Conservation (phyloP, 1,140 invertebrate species). For the Sinonovacula constricta region DNA sequence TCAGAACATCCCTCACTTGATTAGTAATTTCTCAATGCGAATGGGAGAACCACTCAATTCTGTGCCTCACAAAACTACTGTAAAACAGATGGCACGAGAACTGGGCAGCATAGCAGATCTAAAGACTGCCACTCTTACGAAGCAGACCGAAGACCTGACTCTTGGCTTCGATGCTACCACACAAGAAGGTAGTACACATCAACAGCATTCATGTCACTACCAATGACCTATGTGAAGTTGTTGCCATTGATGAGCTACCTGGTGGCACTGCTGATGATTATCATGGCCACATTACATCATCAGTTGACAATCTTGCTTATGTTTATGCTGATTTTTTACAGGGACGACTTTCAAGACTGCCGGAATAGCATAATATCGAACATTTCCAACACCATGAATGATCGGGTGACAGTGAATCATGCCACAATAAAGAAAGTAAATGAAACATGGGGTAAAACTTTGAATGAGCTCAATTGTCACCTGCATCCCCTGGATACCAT, state of each 20-base stretch:
- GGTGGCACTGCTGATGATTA: constrained; percentile 50
- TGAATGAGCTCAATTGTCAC: too few relatives aligned
- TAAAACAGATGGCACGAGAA: background rate
- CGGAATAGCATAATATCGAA: constrained; percentile 5
- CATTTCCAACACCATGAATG: constrained; percentile 32
- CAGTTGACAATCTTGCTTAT: constrained; percentile 16
- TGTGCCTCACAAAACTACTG: background rate
- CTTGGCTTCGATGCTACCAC: too few relatives aligned
- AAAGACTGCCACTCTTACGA: background rate
- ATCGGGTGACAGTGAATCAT: constrained; percentile 24
- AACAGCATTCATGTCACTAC: constrained; percentile 50
- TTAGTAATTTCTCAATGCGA: background rate
- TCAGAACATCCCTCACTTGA: background rate
- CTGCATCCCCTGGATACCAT: background rate
- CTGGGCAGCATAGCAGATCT: background rate
- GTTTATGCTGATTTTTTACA: constrained; percentile 14
- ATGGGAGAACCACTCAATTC: background rate
- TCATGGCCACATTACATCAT: constrained; percentile 9
- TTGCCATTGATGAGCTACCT: constrained; percentile 33
- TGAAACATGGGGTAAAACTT: background rate
- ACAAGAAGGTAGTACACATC: too few relatives aligned
- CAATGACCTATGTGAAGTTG: constrained; percentile 13
- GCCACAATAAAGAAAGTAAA: constrained; percentile 1
- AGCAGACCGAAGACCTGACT: background rate
- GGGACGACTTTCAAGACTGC: background rate